Conservation (phyloP, 2,888 invertebrate genomes). For the Sarcophaga rosellei region DNA sequence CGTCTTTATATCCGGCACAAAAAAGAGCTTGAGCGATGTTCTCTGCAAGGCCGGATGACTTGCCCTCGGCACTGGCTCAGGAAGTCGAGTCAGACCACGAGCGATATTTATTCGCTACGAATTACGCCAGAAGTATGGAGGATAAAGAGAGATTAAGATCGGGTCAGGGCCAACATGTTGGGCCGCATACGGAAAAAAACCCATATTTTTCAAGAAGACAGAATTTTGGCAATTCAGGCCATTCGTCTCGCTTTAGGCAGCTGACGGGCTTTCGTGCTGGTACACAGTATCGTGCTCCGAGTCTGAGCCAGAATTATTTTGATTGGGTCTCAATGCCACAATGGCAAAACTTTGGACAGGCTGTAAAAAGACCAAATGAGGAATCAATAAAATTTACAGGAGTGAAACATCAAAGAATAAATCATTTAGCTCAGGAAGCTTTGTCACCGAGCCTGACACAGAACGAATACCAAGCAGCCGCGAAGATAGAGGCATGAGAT, state of each 20-base stretch:
- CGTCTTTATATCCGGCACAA: constrained; percentile 54
- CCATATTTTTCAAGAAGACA: neutral
- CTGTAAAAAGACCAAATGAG: neutral
- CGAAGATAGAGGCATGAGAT: neutral
- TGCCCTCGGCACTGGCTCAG: constrained; percentile 47
- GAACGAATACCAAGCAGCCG: neutral
- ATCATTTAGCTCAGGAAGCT: neutral
- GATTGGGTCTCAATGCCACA: too few relatives aligned
- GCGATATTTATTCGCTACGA: constrained; percentile 44
- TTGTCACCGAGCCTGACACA: neutral
- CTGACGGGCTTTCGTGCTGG: neutral
- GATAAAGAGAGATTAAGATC: neutral
- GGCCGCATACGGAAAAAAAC: neutral
- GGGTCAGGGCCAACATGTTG: neutral
- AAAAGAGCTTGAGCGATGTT: constrained; percentile 52
- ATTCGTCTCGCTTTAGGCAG: constrained; percentile 3
- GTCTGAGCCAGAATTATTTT: too few relatives aligned
- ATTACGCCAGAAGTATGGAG: constrained; percentile 43
- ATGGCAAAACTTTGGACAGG: neutral
- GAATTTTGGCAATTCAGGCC: too few relatives aligned
- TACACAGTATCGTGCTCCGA: too few relatives aligned
- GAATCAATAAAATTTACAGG: neutral
- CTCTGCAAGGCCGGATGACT: constrained; percentile 48
- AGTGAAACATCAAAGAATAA: neutral
- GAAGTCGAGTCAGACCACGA: constrained; percentile 47